Evolutionary conservation across 2,888 invertebrate species (phyloP).

Genomic region (Epistrophe eligans): DNA sequence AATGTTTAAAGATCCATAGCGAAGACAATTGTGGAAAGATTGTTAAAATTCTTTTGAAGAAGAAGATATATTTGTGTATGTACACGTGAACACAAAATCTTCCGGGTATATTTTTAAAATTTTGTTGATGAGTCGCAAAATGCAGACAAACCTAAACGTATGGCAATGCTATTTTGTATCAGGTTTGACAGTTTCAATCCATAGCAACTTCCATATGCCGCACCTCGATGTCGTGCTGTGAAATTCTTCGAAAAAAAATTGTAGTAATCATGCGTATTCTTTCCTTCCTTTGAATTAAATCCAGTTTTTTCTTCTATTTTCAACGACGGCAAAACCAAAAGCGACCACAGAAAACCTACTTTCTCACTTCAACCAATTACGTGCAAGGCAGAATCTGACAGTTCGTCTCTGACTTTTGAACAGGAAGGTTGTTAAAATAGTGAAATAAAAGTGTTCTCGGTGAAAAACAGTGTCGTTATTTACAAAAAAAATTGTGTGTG

Average conservation of each 20-base stretch:
- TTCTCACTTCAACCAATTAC: constrained; percentile 73
- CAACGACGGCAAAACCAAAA: constrained; percentile 35
- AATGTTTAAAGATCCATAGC: too few species aligned
- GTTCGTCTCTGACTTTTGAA: constrained; percentile 82
- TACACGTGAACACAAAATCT: too few species aligned
- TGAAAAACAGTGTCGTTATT: constrained; percentile 76
- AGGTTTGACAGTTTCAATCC: constrained; percentile 54
- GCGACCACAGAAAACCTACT: constrained; percentile 50
- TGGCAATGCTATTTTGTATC: too few species aligned
- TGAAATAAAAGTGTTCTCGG: constrained; percentile 73
- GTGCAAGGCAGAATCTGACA: constrained; percentile 77
- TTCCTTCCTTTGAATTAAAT: constrained; percentile 48
- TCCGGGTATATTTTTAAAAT: too few species aligned
- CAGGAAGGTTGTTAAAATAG: constrained; percentile 79
- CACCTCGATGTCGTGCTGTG: constrained; percentile 65
- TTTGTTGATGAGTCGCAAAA: too few species aligned
- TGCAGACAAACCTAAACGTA: too few species aligned
- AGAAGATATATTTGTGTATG: too few species aligned
- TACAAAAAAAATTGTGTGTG: constrained; percentile 73
- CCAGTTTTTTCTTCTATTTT: constrained; percentile 38
- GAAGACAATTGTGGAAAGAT: too few species aligned
- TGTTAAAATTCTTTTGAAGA: too few species aligned
- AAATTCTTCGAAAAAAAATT: constrained; percentile 47
- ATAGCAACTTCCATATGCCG: constrained; percentile 44
- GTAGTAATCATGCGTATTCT: constrained; percentile 29